Evolutionary conservation across 1,140 invertebrate genomes (phyloP).

Genomic region (Neodiprion lecontei): DNA sequence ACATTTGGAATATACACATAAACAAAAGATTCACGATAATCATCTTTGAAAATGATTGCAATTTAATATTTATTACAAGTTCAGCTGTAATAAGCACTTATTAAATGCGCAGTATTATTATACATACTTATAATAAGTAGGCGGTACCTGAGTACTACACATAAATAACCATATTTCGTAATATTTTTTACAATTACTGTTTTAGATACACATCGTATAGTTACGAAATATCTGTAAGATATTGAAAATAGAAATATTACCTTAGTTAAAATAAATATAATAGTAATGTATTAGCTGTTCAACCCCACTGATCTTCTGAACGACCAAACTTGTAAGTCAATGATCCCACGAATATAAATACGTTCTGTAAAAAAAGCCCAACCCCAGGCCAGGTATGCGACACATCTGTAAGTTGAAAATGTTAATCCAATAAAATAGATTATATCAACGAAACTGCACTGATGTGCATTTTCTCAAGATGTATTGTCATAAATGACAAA

Average conservation of each 20-base stretch:
- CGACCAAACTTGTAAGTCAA: constrained; percentile 94
- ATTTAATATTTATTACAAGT: too few relatives aligned
- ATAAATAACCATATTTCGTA: neutral
- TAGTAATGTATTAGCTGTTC: constrained; percentile 30
- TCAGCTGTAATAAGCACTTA: neutral
- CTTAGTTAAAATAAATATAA: neutral
- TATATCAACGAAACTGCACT: constrained; percentile 12
- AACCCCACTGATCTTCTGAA: constrained; percentile 85
- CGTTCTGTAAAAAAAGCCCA: constrained; percentile 92
- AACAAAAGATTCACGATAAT: too few relatives aligned
- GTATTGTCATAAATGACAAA: constrained; percentile 7
- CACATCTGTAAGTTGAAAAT: constrained; percentile 36
- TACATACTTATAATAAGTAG: neutral
- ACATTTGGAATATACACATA: too few relatives aligned
- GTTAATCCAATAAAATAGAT: constrained; percentile 15
- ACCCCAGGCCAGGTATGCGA: constrained; percentile 81
- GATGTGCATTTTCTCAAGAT: neutral
- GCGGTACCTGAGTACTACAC: neutral
- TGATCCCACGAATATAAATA: constrained; percentile 92
- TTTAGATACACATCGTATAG: neutral
- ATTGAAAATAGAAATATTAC: too few relatives aligned
- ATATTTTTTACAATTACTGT: neutral
- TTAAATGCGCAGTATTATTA: neutral
- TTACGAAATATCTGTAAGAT: neutral
- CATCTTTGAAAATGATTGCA: too few relatives aligned